Base-by-base conservation (phyloP, 2,888 invertebrate genomes). In the Peribatodes rhomboidaria region DNA sequence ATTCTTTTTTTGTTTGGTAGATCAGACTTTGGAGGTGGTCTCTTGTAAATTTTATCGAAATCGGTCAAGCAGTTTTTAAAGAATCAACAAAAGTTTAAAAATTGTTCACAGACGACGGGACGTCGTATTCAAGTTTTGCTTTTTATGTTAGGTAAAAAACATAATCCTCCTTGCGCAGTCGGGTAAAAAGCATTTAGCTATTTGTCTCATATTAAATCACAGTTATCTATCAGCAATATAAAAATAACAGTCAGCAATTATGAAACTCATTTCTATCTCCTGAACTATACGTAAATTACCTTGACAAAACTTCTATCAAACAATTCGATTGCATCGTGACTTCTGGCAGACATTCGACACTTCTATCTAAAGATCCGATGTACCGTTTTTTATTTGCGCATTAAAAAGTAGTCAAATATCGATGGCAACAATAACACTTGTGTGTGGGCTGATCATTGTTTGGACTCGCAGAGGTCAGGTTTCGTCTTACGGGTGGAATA, bases 361-460 rank as follows among this genome's bases (percentile, higher is more conserved):
- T 61, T 66, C 52, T 56, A 58, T 63, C 61, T 61, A 63, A 50
- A 61, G 65, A 47, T 54, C 54, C 44, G 56, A 66, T 57, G 72
- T 72, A 72, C 76, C 68, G 78, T 79, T 82, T 80, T 82, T 80
- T 84, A 84, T 85, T 84, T 71, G 86, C 84, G 77, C 78, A 81
- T 85, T 81, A 82, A 78, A 77, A 82, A 83, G 78, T 78, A 76
- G 76, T 77, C 72, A 74, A 70, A 75, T 72, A 74, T 75, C 72
- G 70, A 71, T 71, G 76, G 73, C 73, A 79, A 81, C 79, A 82
- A 80, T 81, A 84, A 77, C 73, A 65, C 58, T 70, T 69, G 53
- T 70, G 82, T 80, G 89, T 89, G 86, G 88, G 89, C 78, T 77
- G 81, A 73, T 76, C 76, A 87, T 87, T 88, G 86, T 88, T 85